phyloP scores from a whole-genome alignment of 2,113 vertebrate genomes.

The Danionella cerebrum region DNA sequence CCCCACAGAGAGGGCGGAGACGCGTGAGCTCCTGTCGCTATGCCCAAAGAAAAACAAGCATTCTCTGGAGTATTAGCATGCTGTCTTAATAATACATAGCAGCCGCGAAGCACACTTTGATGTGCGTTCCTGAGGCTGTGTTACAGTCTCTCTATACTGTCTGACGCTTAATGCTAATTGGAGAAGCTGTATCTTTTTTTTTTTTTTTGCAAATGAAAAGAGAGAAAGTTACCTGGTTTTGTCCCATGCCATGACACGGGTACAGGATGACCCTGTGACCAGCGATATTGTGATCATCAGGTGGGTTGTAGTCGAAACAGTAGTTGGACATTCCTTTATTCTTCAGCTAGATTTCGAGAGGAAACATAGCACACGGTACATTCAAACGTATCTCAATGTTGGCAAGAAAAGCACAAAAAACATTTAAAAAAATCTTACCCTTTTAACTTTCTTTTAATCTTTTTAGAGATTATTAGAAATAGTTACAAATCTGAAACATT shows the following conservation, averaged over 20 bases:
- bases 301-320: constrained; percentile 94
- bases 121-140: not conserved
- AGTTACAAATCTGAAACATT: too few species aligned
- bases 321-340: constrained; percentile 72
- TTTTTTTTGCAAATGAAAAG: not conserved
- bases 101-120: not conserved
- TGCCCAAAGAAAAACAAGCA: constrained; percentile 6
- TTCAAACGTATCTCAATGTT: too few species aligned
- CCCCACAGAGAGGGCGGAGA: not conserved
- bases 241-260: constrained; percentile 88
- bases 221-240: constrained; percentile 80
- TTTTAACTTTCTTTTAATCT: too few species aligned
- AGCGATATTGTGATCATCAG: constrained; percentile 63
- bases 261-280: constrained; percentile 82
- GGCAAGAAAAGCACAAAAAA: too few species aligned
- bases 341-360: constrained; percentile 69
- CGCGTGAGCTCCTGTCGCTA: not conserved
- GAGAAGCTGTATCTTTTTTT: not conserved
- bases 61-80: not conserved
- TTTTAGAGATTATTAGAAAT: too few species aligned
- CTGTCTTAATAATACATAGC: not conserved
- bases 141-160: not conserved
- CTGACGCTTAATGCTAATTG: not conserved
- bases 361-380: not conserved
- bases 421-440: too few species aligned